These are phyloP conservation scores for Resseliella maxima DNA, from an alignment of 2,888 invertebrate species.

Conservation along the genomic window DNA sequence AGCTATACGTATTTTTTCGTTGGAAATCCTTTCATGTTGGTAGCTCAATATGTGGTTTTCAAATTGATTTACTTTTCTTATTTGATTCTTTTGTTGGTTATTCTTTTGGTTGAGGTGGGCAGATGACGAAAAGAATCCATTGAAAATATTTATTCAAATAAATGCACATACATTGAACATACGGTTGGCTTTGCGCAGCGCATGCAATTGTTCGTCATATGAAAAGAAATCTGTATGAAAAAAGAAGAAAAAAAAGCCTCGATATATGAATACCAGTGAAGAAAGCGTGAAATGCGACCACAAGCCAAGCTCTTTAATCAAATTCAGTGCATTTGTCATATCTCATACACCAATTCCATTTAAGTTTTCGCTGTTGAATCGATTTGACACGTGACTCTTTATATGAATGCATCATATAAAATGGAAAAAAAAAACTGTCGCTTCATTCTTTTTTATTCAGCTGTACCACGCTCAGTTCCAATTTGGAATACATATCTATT, in stretches of 20 bases:
- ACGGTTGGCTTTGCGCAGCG: background rate
- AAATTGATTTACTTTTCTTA: slow-evolving; percentile 48
- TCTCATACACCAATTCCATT: slow-evolving; percentile 47
- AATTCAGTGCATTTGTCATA: slow-evolving; percentile 39
- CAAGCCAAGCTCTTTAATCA: slow-evolving; percentile 31
- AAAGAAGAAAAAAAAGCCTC: background rate
- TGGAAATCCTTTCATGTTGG: background rate
- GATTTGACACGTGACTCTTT: slow-evolving; percentile 49
- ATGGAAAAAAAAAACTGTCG: background rate
- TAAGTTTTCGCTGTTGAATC: slow-evolving; percentile 15
- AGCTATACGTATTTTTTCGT: background rate
- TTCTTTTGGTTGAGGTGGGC: background rate
- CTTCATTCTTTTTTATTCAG: background rate
- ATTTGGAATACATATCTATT: slow-evolving; percentile 11
- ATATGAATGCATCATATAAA: background rate
- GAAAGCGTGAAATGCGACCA: slow-evolving; percentile 33
- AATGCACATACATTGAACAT: slow-evolving; percentile 48
- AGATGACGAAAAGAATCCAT: background rate
- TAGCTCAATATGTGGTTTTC: slow-evolving; percentile 9
- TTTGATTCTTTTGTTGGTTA: slow-evolving; percentile 21
- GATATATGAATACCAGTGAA: background rate
- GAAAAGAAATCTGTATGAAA: background rate
- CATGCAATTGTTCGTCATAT: background rate
- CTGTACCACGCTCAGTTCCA: background rate
- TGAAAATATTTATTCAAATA: slow-evolving; percentile 48